These are phyloP conservation scores for Diacarnus erythraeanus DNA, from an alignment of 37 sponge, comb jelly and placozoan genomes.

Conservation along the genomic window DNA sequence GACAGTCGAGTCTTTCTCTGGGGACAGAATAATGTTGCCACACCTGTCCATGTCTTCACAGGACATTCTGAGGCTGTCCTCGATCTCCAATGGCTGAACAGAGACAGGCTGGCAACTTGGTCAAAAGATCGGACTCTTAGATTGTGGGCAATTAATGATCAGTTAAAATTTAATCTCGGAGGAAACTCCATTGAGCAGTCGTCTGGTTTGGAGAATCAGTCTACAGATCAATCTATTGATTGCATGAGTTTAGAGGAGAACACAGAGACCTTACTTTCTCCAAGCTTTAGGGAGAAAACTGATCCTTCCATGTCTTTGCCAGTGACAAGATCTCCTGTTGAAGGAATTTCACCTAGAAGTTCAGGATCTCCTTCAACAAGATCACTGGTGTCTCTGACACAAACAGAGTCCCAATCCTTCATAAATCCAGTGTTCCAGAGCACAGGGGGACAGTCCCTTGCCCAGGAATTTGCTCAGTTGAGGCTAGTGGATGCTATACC, in stretches of 20 bases:
- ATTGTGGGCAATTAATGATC: conserved; percentile 47
- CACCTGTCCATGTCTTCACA: conserved; percentile 44
- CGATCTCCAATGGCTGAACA: conserved; percentile 63
- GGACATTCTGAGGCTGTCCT: conserved; percentile 57
- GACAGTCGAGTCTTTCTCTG: conserved; percentile 70
- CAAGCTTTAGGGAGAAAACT: background rate
- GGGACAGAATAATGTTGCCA: conserved; percentile 30
- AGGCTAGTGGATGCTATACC: conserved; percentile 49
- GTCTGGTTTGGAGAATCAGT: background rate
- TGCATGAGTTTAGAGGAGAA: background rate
- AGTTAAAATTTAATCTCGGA: conserved; percentile 28
- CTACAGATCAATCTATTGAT: background rate
- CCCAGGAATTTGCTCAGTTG: conserved; percentile 57
- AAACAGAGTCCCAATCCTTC: background rate
- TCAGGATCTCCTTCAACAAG: background rate
- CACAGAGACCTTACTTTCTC: background rate
- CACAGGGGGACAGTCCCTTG: conserved; percentile 18
- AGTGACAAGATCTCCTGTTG: background rate
- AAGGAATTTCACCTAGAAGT: background rate
- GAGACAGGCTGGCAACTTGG: conserved; percentile 40
- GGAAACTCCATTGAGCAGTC: background rate
- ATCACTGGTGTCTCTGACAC: background rate
- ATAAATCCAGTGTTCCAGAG: conserved; percentile 14
- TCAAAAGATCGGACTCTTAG: conserved; percentile 61
- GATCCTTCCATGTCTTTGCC: conserved; percentile 12